Percentiles rank a stretch among this genome's conserved stretches.
phyloP scores from a whole-genome alignment of 2,888 invertebrate genomes.

The Stenolophus ochropezus region DNA sequence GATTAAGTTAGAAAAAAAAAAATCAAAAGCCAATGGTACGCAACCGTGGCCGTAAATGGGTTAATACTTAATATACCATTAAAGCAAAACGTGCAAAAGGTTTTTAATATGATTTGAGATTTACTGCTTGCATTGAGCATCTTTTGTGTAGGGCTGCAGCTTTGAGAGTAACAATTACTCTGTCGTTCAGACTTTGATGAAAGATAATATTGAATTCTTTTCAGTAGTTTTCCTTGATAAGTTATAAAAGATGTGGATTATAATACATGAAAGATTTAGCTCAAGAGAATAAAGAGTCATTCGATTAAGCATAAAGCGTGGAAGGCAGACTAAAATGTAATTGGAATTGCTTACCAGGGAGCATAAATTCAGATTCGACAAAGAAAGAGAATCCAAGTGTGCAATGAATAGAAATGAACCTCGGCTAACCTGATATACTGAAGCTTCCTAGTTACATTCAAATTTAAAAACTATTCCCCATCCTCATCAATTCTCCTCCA shows the following conservation, averaged over 20 bases:
- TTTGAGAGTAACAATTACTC: too few relatives aligned
- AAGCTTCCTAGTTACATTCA: constrained; percentile 11
- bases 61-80: too few relatives aligned
- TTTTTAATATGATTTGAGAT: too few relatives aligned
- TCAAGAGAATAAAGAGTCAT: constrained; percentile 10
- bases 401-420: constrained; percentile 37
- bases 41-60: too few relatives aligned
- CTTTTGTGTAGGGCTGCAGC: too few relatives aligned
- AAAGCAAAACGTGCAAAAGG: too few relatives aligned
- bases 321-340: constrained; percentile 27
- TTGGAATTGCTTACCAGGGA: constrained; percentile 24
- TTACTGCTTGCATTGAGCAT: too few relatives aligned
- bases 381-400: constrained; percentile 24
- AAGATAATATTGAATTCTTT: background rate
- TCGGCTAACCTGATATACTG: constrained; percentile 3
- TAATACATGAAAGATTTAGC: background rate
- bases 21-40: too few relatives aligned
- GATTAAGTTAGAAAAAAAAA: too few relatives aligned
- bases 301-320: constrained; percentile 18
- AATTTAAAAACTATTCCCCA: background rate
- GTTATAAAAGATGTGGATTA: background rate
- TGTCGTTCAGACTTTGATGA: too few relatives aligned
- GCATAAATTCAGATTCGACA: constrained; percentile 21
- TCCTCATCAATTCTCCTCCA: background rate
- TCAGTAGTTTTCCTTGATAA: background rate